Conservation (phyloP, 2,888 invertebrate species). For the Thereva nobilitata region DNA sequence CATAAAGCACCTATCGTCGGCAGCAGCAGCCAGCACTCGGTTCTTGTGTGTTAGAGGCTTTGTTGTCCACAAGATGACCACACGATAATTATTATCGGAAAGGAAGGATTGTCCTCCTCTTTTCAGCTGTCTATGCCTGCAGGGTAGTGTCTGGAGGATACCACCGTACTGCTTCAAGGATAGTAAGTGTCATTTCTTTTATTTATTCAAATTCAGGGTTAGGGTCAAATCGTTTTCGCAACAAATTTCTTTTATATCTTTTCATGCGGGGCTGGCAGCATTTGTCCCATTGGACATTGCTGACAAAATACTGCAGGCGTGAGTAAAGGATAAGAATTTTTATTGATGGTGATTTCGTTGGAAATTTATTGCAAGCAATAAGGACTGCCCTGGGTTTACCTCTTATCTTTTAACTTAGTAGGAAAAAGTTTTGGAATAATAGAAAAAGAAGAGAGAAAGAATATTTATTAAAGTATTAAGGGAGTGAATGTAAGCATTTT, state of each 20-base stretch:
- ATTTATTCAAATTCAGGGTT: slow-evolving; percentile 27
- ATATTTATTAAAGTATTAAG: no score
- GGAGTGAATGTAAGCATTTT: no score
- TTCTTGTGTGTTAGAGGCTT: slow-evolving; percentile 1
- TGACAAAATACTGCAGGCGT: slow-evolving; percentile 18
- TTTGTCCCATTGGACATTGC: slow-evolving; percentile 5
- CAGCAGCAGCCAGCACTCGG: not conserved
- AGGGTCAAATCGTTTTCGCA: slow-evolving; percentile 31
- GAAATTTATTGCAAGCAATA: no score
- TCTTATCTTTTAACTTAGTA: no score
- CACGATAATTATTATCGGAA: slow-evolving; percentile 25
- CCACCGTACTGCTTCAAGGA: not conserved
- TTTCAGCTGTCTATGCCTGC: slow-evolving; percentile 23
- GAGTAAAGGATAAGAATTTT: no score
- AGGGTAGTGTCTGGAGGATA: slow-evolving; percentile 5
- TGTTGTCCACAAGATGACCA: slow-evolving; percentile 30
- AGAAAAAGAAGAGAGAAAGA: no score
- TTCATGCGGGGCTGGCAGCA: not conserved
- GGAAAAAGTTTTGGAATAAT: no score
- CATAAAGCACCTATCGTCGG: slow-evolving; percentile 22
- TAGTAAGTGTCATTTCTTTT: not conserved
- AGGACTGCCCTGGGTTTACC: no score
- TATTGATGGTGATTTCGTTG: no score
- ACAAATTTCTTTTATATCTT: slow-evolving; percentile 2
- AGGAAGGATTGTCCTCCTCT: slow-evolving; percentile 25